Base-by-base conservation (phyloP, 1,140 invertebrate genomes). In the Pogonomyrmex californicus region DNA sequence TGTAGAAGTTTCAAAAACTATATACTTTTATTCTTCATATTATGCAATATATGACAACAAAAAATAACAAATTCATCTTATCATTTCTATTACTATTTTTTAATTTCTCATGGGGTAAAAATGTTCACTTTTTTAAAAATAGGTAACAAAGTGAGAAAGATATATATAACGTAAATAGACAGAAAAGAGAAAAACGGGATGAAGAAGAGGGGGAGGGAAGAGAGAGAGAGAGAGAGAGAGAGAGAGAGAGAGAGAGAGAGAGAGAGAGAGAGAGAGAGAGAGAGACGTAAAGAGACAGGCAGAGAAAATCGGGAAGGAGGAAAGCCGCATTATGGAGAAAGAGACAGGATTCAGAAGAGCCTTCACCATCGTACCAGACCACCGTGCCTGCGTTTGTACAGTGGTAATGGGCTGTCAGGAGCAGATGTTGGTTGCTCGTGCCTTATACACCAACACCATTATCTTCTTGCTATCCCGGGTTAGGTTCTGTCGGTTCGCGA, bases 361-460 rank as follows among this genome's bases (percentile, higher is more conserved):
- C 76, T 87, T 89, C 85, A 54, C 89, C 87, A 91, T 90, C 89
- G 88, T 90, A 73, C 90, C 85, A 87, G 85, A 91, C 86, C 88
- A 78, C 83, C 62, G 88, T 87, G 87, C 87, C 56, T 88, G 90
- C 91, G 92, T 95, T 93, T 94, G 91, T 94, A 94, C 94, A 95
- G 94, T 94, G 93, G 94, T 95, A 95, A 95, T 95, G 94, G 94
- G 91, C 94, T 95, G 94, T 95, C 94, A 95, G 88, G 38, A 89
- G 81, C 94, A 95, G 94, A 94, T 91, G 83, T 90, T 91, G 86
- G 91, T 89, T 94, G 93, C 91, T 93, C 91, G 90, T 93, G 91
- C 88, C 88, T 93, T 93, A 92, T 92, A 92, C 88, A 92, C 90
- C 88, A 92, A 92, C 91, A 92, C 92, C 91, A 91, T 93, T 91